A percentile compares a stretch with the other conserved stretches of the same genome.
These are phyloP conservation scores for Amniataba percoides DNA, from an alignment of 2,797 vertebrate species.

Conservation along the genomic window DNA sequence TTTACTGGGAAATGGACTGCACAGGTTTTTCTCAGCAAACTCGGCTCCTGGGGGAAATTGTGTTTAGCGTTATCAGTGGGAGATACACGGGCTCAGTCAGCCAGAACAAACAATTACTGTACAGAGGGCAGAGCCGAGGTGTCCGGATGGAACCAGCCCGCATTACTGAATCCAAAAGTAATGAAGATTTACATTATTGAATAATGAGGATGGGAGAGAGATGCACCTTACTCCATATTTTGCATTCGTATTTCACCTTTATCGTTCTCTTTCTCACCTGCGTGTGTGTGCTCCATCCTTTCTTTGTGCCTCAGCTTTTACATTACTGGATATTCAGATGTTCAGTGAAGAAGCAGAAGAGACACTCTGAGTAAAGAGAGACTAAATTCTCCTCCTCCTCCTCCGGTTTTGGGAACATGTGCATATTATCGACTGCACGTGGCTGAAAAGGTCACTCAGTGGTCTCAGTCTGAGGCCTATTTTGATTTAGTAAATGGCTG, in stretches of 20 bases:
- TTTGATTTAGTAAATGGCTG: conserved; percentile 29
- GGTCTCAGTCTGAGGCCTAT: conserved; percentile 18
- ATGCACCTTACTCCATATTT: conserved; percentile 59
- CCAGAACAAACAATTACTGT: conserved; percentile 82
- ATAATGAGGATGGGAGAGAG: conserved; percentile 72
- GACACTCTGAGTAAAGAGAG: conserved; percentile 12
- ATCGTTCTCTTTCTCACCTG: conserved; percentile 39
- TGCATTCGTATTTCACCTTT: conserved; percentile 68
- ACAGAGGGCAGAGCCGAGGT: conserved; percentile 73
- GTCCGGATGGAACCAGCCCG: conserved; percentile 60
- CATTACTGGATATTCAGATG: conserved; percentile 17
- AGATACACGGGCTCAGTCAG: conserved; percentile 77
- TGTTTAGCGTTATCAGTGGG: conserved; percentile 79
- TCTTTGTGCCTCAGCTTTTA: conserved; percentile 34
- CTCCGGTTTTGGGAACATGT: neutral
- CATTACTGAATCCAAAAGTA: conserved; percentile 68
- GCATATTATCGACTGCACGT: neutral
- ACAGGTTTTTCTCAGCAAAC: conserved; percentile 64
- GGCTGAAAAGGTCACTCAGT: conserved; percentile 1
- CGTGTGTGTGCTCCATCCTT: conserved; percentile 16
- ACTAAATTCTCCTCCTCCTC: neutral
- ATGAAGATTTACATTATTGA: conserved; percentile 77
- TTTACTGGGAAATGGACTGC: conserved; percentile 73
- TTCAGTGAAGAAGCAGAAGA: neutral
- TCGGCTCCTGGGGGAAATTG: conserved; percentile 77